Evolutionary conservation across 2,113 vertebrate genomes (phyloP).

Genomic region (Pachycephala philippinensis): DNA sequence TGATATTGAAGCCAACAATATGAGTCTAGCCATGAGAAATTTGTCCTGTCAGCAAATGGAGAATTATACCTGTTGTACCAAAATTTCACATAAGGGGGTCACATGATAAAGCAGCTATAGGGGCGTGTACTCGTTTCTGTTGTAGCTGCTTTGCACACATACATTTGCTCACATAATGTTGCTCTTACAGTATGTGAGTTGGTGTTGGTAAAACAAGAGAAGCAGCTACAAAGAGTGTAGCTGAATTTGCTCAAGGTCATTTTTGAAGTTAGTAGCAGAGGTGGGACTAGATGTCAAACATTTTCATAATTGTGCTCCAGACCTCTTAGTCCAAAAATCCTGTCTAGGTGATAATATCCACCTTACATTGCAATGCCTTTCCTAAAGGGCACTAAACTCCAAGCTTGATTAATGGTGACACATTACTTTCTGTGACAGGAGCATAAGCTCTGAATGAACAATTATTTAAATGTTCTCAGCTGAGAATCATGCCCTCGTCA

Average conservation of each 20-base stretch:
- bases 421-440: constrained; percentile 64
- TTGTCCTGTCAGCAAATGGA: not conserved
- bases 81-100: not conserved
- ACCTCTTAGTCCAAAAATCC: not conserved
- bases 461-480: constrained; percentile 73
- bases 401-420: constrained; percentile 47
- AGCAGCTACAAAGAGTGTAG: not conserved
- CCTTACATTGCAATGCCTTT: constrained; percentile 2
- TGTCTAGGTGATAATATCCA: not conserved
- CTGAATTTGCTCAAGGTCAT: not conserved
- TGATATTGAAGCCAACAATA: not conserved
- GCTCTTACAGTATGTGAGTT: not conserved
- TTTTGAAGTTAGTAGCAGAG: not conserved
- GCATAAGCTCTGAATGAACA: constrained; percentile 71
- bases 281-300: not conserved
- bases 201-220: not conserved
- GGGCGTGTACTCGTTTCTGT: not conserved
- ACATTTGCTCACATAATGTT: not conserved
- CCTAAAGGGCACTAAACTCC: not conserved
- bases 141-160: not conserved
- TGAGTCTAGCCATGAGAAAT: not conserved
- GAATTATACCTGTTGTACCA: not conserved
- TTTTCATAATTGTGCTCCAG: not conserved
- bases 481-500: constrained; percentile 71
- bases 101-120: not conserved